Conservation (phyloP, 2,113 vertebrate species). For the Poeciliopsis prolifica region DNA sequence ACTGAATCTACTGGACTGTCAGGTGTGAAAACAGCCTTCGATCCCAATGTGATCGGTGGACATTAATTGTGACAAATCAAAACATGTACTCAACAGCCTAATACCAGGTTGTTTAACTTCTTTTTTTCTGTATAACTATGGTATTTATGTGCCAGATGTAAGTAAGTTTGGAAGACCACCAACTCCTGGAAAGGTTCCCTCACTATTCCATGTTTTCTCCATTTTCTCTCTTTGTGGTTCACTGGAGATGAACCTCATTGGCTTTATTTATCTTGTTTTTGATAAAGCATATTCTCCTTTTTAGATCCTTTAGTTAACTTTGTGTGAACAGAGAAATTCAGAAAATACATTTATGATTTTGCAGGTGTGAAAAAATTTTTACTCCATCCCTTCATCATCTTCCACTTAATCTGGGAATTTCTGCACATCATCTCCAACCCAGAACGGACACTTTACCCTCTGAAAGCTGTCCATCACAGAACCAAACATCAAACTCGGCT, state of each 20-base stretch:
- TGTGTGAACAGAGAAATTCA: background rate
- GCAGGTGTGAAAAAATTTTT: background rate
- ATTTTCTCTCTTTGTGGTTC: background rate
- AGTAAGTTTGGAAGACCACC: background rate
- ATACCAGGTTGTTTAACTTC: no score
- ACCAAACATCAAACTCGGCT: background rate
- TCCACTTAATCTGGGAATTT: no score
- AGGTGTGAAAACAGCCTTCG: background rate
- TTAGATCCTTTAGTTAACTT: background rate
- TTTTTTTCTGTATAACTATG: no score
- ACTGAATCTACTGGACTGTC: no score
- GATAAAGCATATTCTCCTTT: background rate
- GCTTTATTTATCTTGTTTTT: background rate
- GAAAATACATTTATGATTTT: background rate
- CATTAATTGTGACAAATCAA: no score
- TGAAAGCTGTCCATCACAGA: no score
- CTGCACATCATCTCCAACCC: no score
- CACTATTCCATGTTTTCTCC: no score
- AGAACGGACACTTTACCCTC: no score
- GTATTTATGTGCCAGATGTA: background rate
- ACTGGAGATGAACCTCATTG: background rate
- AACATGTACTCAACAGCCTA: background rate
- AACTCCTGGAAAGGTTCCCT: no score
- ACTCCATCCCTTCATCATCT: no score
- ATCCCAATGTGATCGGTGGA: no score